Base-by-base conservation (phyloP, 2,797 vertebrate species). In the Kryptolebias ocellatus region DNA sequence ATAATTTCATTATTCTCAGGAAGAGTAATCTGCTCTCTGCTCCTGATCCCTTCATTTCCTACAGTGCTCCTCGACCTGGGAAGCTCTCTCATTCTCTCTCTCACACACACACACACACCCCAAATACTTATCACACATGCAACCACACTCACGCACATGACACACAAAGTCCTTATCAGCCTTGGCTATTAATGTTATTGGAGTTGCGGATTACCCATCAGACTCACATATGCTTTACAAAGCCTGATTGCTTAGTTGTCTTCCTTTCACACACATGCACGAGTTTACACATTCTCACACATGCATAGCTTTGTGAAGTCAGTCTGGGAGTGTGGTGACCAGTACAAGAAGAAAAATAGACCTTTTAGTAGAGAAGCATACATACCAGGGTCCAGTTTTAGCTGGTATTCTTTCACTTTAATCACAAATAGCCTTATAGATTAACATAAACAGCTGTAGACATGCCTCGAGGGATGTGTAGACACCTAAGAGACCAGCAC, bases 21-120 rank as follows among this genome's bases (percentile, higher is more conserved):
- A 92, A 88, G 82, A 90, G 87, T 91, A 89, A 93, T 92, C 92
- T 92, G 90, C 84, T 88, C 89, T 92, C 80, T 69, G 65, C 84
- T 90, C 83, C 79, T 94, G 91, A 92, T 92, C 92, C 90, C 74
- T 88, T 93, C 90, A 94, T 95, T 94, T 94, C 90, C 91, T 91
- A 87, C 91, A 92, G 92, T 94, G 91, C 91, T 89, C 83, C 88
- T 87, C 84, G 59, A 89, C 89, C 88, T 87, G 68, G 82, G 71
- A 79, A 72, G 69, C 71, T 64, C 66, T 52, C 60, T 59, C 70
- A 47, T 34, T 50, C 57, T 45, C 62, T 44, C 57, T 34, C 53
- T 62, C 64, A 37, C 59, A 47, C 61, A 47, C 67, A 53, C 31
- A 64, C 6, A 55, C 71, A 77, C 42, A 31, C 54, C 17, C 64